Evolutionary conservation across 2,113 vertebrate species (phyloP).

Genomic region (Lathamus discolor): DNA sequence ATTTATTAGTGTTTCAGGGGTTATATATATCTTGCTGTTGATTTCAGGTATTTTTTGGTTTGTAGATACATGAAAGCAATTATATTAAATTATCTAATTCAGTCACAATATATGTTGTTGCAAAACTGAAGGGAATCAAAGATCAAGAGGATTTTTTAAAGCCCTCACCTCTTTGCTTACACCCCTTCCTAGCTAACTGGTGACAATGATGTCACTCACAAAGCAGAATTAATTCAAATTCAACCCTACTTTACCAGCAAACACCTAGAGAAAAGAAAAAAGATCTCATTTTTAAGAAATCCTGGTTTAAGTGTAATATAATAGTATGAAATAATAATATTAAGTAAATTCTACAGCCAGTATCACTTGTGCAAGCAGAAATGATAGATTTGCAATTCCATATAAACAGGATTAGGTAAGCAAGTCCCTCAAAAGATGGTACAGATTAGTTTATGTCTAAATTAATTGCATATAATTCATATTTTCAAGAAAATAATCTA

Average conservation of each 20-base stretch:
- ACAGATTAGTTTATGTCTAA: background rate
- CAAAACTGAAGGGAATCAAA: background rate
- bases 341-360: background rate
- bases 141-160: background rate
- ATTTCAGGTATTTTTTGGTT: background rate
- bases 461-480: background rate
- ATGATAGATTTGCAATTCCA: background rate
- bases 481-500: background rate
- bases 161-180: background rate
- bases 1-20: background rate
- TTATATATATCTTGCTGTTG: background rate
- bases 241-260: background rate
- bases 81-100: background rate
- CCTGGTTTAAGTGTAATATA: background rate
- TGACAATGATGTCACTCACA: background rate
- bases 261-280: background rate
- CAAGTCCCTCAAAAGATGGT: background rate
- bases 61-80: background rate
- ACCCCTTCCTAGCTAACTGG: background rate
- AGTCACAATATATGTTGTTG: background rate
- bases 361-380: background rate
- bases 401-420: background rate
- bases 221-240: background rate
- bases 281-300: background rate
- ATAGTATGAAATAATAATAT: background rate